phyloP scores from a whole-genome alignment of 1,140 invertebrate species.

The Psilanteris sp. region DNA sequence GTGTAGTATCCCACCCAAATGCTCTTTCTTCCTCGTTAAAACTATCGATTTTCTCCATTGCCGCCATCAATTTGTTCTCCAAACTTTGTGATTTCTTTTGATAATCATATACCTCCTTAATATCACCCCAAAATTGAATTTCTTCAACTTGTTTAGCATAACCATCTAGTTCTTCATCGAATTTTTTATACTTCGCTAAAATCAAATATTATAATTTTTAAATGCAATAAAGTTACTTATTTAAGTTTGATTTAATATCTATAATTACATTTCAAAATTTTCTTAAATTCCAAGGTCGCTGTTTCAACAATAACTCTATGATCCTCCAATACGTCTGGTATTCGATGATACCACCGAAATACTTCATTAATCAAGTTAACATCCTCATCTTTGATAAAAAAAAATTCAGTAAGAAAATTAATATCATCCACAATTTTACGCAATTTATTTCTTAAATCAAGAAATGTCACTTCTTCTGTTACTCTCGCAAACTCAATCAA shows the following conservation, averaged over 20 bases:
- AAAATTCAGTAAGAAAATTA: slow-evolving; percentile 88
- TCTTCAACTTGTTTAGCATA: slow-evolving; percentile 92
- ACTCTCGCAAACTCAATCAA: slow-evolving; percentile 89
- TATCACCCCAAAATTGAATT: slow-evolving; percentile 90
- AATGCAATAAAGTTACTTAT: too few relatives aligned
- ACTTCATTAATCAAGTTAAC: slow-evolving; percentile 90
- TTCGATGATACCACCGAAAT: slow-evolving; percentile 90
- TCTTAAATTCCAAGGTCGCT: slow-evolving; percentile 94
- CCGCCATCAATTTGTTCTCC: slow-evolving; percentile 84
- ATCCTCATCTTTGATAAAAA: slow-evolving; percentile 87
- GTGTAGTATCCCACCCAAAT: slow-evolving; percentile 92
- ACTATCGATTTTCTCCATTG: slow-evolving; percentile 90
- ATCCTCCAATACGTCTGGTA: slow-evolving; percentile 90
- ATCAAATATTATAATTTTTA: slow-evolving; percentile 2
- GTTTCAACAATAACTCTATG: slow-evolving; percentile 87
- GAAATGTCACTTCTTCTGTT: slow-evolving; percentile 85
- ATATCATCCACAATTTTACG: slow-evolving; percentile 84
- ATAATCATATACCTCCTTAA: slow-evolving; percentile 90
- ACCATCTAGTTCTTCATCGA: slow-evolving; percentile 89
- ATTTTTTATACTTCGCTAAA: slow-evolving; percentile 84
- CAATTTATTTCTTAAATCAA: slow-evolving; percentile 89
- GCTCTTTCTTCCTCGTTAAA: slow-evolving; percentile 95
- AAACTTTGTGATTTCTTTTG: slow-evolving; percentile 87
- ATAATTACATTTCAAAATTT: slow-evolving; percentile 84
- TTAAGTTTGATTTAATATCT: too few relatives aligned